Base-by-base conservation (phyloP, 2,888 invertebrate genomes). In the Epicampocera succincta region DNA sequence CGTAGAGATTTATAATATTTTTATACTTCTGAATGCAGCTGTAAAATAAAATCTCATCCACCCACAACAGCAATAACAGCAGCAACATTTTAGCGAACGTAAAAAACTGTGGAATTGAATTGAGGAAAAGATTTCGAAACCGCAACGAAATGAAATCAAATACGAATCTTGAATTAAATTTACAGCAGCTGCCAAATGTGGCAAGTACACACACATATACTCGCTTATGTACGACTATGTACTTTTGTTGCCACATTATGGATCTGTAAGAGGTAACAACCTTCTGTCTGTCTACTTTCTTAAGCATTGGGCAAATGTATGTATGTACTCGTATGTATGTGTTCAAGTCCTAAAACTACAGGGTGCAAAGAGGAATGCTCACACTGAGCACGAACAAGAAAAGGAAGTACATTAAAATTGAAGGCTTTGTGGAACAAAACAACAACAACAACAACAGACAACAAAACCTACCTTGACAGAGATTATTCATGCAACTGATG, bases 241-340 rank as follows among this genome's bases (percentile, higher is more conserved):
- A 29, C 17, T 17, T n/a, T 4, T 17, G 17, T 42, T 4, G 44
- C 29, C 60, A 50, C 19, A 42, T 40, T 58, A 13, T 25, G 44
- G 46, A 44, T n/a, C n/a, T n/a, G n/a, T n/a, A n/a, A n/a, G n/a
- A 75, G 65, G 80, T 80, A 54, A 80, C 74, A 63, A 80, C 80
- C 80, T 74, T 75, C 38, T 61, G 40, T 9, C 29, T n/a, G n/a
- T 61, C 25, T 42, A n/a, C n/a, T n/a, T 42, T n/a, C 15, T 6
- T 38, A 19, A 40, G 8, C 13, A 60, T 3, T 25, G 25, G 5
- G 25, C 2, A 5, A 25, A 25, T 25, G 2, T 25, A 25, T 25
- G 25, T 25, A 2, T 25, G 25, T 25, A 25, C 25, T 25, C 25
- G 3, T 3, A 25, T 2, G 5, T 5, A 3, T 25, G 2, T 19